Conservation (phyloP, 2,113 vertebrate species). For the Rhea americana region DNA sequence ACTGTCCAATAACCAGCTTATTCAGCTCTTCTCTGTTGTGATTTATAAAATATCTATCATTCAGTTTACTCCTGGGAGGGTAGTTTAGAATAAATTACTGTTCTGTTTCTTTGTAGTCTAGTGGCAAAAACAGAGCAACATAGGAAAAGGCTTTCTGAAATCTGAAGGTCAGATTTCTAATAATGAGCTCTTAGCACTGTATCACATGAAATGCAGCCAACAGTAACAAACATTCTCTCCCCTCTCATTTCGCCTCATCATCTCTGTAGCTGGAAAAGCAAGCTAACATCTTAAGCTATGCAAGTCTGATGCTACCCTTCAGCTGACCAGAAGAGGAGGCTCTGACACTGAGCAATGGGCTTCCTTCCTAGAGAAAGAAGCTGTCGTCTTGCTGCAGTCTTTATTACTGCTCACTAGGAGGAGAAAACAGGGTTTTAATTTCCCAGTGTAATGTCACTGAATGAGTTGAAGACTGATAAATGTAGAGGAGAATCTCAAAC, state of each 20-base stretch:
- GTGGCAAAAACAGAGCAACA: background rate
- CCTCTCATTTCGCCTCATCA: background rate
- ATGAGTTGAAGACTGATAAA: background rate
- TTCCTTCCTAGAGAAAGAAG: background rate
- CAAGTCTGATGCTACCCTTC: background rate
- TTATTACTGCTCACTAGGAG: fast-evolving
- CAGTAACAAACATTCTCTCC: background rate
- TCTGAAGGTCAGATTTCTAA: background rate
- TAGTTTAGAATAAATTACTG: background rate
- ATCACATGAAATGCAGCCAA: background rate
- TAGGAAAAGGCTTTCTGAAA: background rate
- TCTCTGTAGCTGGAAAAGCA: background rate
- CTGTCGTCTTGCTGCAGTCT: background rate
- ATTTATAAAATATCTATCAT: background rate
- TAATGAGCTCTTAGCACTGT: background rate
- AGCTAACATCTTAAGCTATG: background rate
- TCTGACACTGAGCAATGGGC: slow-evolving; percentile 32
- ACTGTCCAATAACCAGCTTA: background rate
- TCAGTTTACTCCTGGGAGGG: background rate
- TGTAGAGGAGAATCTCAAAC: background rate
- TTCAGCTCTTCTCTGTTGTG: background rate
- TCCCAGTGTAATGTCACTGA: background rate
- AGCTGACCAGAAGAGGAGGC: slow-evolving; percentile 68
- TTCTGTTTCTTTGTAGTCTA: background rate
- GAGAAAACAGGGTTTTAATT: background rate